Base-by-base conservation (phyloP, 2,888 invertebrate genomes). In the Hemaris fuciformis region DNA sequence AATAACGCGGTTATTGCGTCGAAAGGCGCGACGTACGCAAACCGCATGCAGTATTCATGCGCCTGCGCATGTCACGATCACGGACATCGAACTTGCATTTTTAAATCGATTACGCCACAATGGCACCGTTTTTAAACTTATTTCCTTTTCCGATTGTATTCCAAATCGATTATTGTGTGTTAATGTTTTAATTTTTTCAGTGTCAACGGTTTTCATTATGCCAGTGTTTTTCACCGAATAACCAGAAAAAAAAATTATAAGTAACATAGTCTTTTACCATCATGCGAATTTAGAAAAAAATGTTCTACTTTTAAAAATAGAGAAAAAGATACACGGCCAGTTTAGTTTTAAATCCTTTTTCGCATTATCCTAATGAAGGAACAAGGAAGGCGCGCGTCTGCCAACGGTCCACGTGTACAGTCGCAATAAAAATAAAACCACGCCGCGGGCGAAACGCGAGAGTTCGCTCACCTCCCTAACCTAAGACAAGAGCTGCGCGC, bases 401-500 rank as follows among this genome's bases (percentile, higher is more conserved):
- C 60, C 87, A 89, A 89, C 79, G 74, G 79, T 81, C 88, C 91
- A 90, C 91, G 91, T 91, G 91, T 83, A 84, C 80, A 70, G 75
- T 80, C 80, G 89, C 86, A 91, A 89, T 91, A 92, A 92, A 92
- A 91, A 91, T 91, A 92, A 90, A 91, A 86, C 87, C 87, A 86
- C 88, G 85, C 87, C 83, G 87, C 84, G 73, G 86, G 53, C 53
- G 53, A 53, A 53, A 27, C 53, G 53, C 53, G 86, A 85, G 88
- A 87, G 91, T 91, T 91, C 91, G 87, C 84, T 90, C 90, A 91
- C 91, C 91, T 91, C 89, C 91, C 91, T 92, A 92, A 92, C 91
- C 91, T 92, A 91, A 92, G 91, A 91, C 91, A 91, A 91, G 91
- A 89, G 88, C 85, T 59, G 45, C 59, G 59, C 83, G 83, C 85